Evolutionary conservation across 2,113 vertebrate species (phyloP).

Genomic region (Entomyzon cyanotis): DNA sequence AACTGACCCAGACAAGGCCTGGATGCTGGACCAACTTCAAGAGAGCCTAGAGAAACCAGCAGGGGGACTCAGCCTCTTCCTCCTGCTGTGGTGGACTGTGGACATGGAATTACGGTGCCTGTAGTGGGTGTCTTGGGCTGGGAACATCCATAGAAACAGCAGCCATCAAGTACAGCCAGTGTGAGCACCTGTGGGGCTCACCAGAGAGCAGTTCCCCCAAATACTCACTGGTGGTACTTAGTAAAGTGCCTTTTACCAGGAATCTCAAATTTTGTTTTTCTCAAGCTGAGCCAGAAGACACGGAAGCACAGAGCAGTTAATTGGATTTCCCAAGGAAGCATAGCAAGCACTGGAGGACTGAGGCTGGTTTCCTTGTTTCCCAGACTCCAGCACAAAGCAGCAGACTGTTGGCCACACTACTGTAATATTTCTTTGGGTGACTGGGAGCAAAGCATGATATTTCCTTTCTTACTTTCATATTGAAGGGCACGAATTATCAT

Average conservation of each 20-base stretch:
- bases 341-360: background rate
- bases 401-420: background rate
- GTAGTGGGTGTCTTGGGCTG: background rate
- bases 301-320: background rate
- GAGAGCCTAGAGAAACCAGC: background rate
- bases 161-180: accelerated
- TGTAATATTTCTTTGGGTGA: background rate
- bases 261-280: background rate
- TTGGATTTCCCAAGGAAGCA: slow-evolving; percentile 20
- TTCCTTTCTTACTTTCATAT: background rate
- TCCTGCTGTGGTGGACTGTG: background rate
- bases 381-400: background rate
- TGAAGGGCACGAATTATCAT: background rate
- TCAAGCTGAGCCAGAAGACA: slow-evolving; percentile 1
- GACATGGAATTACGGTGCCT: accelerated
- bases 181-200: background rate
- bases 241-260: background rate
- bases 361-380: background rate
- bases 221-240: background rate
- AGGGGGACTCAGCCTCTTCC: background rate
- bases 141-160: background rate
- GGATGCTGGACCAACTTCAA: background rate
- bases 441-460: background rate
- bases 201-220: background rate
- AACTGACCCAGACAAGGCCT: background rate